Base-by-base conservation (phyloP, 2,113 vertebrate genomes). In the Tupaia tana region DNA sequence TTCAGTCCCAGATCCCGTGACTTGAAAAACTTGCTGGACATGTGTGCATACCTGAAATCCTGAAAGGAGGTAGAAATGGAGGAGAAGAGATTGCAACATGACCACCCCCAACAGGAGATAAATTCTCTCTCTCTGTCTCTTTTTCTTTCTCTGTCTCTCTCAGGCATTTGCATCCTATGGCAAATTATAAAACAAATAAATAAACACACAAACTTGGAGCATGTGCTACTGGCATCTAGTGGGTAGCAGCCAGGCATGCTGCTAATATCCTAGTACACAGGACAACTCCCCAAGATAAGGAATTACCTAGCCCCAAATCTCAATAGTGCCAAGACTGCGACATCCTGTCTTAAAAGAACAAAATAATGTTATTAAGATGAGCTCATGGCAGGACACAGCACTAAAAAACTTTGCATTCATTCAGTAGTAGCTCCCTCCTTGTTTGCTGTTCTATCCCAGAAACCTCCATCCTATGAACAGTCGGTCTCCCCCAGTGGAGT, bases 391-490 rank as follows among this genome's bases (percentile, higher is more conserved):
- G 71, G 59, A 94, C 56, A 2, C 10, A 81, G 73, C 15, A 58
- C 1, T n/a, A 86, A 66, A 90, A 96, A 78, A 31, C 7, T 84
- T 5, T 75, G 58, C 22, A 19, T 81, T 93, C 81, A 77, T 31
- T 70, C 78, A 58, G 0, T 19, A 61, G 66, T 19, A 61, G 66
- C 10, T 84, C 18, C 79, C 43, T 84, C 18, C 79, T 54, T 95
- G 61, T 73, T 54, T 83, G 29, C 78, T 94, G 6, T 69, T 96
- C 56, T 90, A 12, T 70, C 52, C 75, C 56, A 83, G 74, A 93
- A 95, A 86, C 31, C 25, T 93, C 73, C 79, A 58, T 94, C 61
- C 63, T 63, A 2, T 63, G 20, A 94, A 52, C 88, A 89, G 86
- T 24, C 63, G 54, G 58, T 80, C 25, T 77, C 67, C 69, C 86